Percentiles rank a stretch among this genome's conserved stretches.
phyloP scores from a whole-genome alignment of 1,140 invertebrate species.

The Tetragnatha versicolor region DNA sequence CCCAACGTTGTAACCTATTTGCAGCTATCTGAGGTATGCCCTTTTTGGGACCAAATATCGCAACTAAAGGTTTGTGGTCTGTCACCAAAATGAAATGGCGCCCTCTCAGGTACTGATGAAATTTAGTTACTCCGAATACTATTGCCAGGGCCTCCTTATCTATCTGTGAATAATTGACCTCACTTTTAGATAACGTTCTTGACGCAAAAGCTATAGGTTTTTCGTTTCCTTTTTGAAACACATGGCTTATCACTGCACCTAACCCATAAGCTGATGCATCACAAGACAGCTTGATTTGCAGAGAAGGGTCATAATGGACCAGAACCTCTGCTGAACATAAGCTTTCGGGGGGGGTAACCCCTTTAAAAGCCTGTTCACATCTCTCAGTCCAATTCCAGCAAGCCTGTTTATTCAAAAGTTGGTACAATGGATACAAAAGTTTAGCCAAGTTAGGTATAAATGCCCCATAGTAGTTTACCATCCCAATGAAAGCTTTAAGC shows the following conservation, averaged over 20 bases:
- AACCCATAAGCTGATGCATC: conserved; percentile 64
- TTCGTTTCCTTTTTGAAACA: conserved; percentile 62
- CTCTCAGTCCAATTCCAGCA: conserved; percentile 58
- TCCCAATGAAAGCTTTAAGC: conserved; percentile 54
- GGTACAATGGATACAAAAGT: conserved; percentile 56
- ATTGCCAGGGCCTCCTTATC: conserved; percentile 69
- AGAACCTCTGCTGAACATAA: conserved; percentile 55
- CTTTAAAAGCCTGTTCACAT: conserved; percentile 58
- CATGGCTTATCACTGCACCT: conserved; percentile 65
- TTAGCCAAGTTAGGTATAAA: conserved; percentile 57
- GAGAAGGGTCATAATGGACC: conserved; percentile 64
- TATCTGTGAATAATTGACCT: conserved; percentile 66
- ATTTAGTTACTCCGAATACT: conserved; percentile 67
- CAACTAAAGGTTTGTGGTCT: conserved; percentile 68
- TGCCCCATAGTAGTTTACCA: conserved; percentile 21
- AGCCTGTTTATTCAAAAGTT: conserved; percentile 56
- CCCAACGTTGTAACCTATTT: conserved; percentile 62
- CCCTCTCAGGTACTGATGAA: conserved; percentile 66
- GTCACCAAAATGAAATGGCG: conserved; percentile 65
- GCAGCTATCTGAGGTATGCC: conserved; percentile 60
- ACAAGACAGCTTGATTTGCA: conserved; percentile 66
- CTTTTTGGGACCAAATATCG: conserved; percentile 63
- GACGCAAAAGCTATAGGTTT: conserved; percentile 66
- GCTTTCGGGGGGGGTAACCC: conserved; percentile 57
- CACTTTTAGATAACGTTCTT: conserved; percentile 62